Percentiles rank a stretch among this genome's conserved stretches.
Evolutionary conservation across 2,113 vertebrate genomes (phyloP).

Genomic region (Triplophysa siluroides): DNA sequence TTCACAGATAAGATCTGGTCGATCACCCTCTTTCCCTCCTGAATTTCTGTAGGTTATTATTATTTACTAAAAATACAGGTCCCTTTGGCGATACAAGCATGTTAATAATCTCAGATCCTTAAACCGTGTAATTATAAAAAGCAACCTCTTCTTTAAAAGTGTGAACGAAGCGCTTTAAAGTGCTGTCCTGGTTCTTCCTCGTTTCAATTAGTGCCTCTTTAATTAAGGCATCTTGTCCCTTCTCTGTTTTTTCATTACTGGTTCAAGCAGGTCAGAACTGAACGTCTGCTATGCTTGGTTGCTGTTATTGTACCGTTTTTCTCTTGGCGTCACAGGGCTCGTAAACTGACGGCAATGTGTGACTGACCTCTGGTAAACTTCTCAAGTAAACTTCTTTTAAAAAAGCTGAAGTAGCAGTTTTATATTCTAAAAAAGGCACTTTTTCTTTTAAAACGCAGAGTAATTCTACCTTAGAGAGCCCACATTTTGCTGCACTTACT

Average conservation of each 20-base stretch:
- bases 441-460: constrained; percentile 1
- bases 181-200: neutral
- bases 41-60: constrained; percentile 1
- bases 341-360: constrained; percentile 11
- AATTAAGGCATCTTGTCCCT: constrained; percentile 39
- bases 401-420: constrained; percentile 64
- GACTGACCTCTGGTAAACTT: constrained; percentile 27
- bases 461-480: constrained; percentile 37
- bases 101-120: constrained; percentile 49
- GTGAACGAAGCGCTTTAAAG: constrained; percentile 38
- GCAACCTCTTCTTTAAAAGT: constrained; percentile 30
- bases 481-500: constrained; percentile 43
- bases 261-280: constrained; percentile 6
- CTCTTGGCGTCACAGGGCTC: constrained; percentile 2
- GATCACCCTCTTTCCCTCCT: neutral
- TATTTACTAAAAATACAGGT: constrained; percentile 34
- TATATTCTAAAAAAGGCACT: constrained; percentile 49
- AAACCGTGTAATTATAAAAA: constrained; percentile 46
- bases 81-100: constrained; percentile 17
- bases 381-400: constrained; percentile 12
- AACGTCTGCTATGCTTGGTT: constrained; percentile 32
- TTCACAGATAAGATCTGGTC: neutral
- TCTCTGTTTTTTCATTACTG: constrained; percentile 7
- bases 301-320: constrained; percentile 30
- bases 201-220: constrained; percentile 30